phyloP scores from a whole-genome alignment of 2,888 invertebrate genomes.

The Rhagonycha fulva region DNA sequence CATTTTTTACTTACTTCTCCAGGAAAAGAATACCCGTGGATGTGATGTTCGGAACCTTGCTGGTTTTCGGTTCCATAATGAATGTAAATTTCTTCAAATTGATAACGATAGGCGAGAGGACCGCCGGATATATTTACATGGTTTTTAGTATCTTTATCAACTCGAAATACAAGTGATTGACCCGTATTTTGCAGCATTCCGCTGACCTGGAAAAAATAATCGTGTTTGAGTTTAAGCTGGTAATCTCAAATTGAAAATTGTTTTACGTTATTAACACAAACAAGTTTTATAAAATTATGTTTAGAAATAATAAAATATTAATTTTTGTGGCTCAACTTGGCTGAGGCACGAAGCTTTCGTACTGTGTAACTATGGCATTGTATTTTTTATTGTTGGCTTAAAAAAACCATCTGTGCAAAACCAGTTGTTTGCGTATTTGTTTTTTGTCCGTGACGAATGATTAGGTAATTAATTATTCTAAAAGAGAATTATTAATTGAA shows the following conservation, averaged over 20 bases:
- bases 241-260: neutral
- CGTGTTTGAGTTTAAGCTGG: neutral
- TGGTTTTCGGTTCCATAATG: constrained; percentile 91
- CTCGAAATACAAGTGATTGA: constrained; percentile 89
- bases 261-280: neutral
- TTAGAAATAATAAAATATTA: too few relatives aligned
- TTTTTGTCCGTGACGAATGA: neutral
- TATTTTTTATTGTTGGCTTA: neutral
- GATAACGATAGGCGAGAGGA: constrained; percentile 92
- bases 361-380: neutral
- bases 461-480: neutral
- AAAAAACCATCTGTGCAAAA: neutral
- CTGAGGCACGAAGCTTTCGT: neutral
- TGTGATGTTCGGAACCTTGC: constrained; percentile 94
- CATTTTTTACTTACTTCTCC: constrained; percentile 79
- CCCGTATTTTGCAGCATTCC: constrained; percentile 92
- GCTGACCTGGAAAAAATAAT: constrained; percentile 67
- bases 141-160: constrained; percentile 87
- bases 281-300: too few relatives aligned
- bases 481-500: neutral
- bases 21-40: constrained; percentile 94
- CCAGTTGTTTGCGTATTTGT: neutral
- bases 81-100: constrained; percentile 94
- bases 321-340: too few relatives aligned
- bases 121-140: constrained; percentile 96